Evolutionary conservation across 2,888 invertebrate species (phyloP).

Genomic region (Oxyscelio sp.): DNA sequence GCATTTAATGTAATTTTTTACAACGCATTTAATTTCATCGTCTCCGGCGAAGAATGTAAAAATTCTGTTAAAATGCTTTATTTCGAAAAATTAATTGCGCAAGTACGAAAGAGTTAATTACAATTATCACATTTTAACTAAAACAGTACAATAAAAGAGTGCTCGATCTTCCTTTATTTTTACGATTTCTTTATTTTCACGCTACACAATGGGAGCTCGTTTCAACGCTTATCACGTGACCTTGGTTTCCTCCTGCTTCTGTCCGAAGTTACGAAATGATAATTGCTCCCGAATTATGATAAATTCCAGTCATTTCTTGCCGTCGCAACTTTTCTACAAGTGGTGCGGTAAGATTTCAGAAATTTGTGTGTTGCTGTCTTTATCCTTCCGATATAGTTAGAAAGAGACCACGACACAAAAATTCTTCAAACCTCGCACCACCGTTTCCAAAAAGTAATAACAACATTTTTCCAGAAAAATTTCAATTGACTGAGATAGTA

Average conservation of each 20-base stretch:
- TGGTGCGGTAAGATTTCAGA: too few species aligned
- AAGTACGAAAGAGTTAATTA: constrained; percentile 55
- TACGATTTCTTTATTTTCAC: constrained; percentile 40
- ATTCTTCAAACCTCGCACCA: too few species aligned
- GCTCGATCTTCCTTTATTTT: constrained; percentile 24
- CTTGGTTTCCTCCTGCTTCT: constrained; percentile 20
- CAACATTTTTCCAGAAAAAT: too few species aligned
- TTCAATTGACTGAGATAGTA: constrained; percentile 35
- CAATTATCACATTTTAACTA: constrained; percentile 52
- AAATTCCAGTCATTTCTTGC: constrained; percentile 18
- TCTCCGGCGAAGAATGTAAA: constrained; percentile 21
- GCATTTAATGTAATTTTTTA: constrained; percentile 14
- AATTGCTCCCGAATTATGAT: constrained; percentile 34
- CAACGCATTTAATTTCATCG: constrained; percentile 24
- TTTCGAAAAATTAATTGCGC: constrained; percentile 53
- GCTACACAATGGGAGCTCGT: constrained; percentile 27
- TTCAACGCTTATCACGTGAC: constrained; percentile 37
- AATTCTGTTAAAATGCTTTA: constrained; percentile 37
- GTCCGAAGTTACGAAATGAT: constrained; percentile 21
- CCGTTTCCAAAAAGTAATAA: too few species aligned
- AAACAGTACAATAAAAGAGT: constrained; percentile 29
- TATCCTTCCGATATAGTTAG: too few species aligned
- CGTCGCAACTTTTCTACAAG: not conserved
- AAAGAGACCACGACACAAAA: too few species aligned
- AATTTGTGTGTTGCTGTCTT: too few species aligned